phyloP scores from a whole-genome alignment of 2,113 vertebrate species.

The Apeltes quadracus region DNA sequence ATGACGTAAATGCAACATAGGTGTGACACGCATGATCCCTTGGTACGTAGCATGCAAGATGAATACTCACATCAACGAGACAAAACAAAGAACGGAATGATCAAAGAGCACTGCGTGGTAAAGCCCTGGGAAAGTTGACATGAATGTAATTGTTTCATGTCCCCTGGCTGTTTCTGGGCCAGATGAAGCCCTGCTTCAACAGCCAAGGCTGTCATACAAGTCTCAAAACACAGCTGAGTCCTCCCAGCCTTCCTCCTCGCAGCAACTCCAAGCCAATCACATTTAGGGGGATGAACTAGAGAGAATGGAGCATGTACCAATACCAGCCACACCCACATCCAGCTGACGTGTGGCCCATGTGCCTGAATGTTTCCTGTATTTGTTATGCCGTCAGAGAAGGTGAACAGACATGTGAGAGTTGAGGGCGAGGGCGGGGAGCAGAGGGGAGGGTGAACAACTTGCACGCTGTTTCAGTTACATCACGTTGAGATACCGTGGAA shows the following conservation, averaged over 20 bases:
- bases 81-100: constrained; percentile 14
- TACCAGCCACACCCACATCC: constrained; percentile 32
- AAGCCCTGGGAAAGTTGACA: constrained; percentile 35
- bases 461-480: constrained; percentile 12
- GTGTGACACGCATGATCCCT: neutral
- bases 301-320: constrained; percentile 39
- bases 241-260: neutral
- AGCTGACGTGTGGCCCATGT: constrained; percentile 60
- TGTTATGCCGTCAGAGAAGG: constrained; percentile 23
- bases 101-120: constrained; percentile 27
- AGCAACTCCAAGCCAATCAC: constrained; percentile 35
- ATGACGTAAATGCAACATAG: neutral
- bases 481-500: constrained; percentile 16
- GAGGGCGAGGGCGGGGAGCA: constrained; percentile 33
- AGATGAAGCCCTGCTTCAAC: constrained; percentile 11
- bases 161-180: neutral
- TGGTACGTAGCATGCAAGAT: constrained; percentile 24
- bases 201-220: constrained; percentile 35
- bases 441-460: constrained; percentile 2
- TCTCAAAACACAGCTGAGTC: constrained; percentile 33
- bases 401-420: constrained; percentile 69
- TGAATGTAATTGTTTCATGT: constrained; percentile 52
- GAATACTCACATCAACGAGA: constrained; percentile 2
- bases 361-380: constrained; percentile 60
- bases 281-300: constrained; percentile 14